Conservation (phyloP, 2,797 vertebrate genomes). For the Acanthornis magna region DNA sequence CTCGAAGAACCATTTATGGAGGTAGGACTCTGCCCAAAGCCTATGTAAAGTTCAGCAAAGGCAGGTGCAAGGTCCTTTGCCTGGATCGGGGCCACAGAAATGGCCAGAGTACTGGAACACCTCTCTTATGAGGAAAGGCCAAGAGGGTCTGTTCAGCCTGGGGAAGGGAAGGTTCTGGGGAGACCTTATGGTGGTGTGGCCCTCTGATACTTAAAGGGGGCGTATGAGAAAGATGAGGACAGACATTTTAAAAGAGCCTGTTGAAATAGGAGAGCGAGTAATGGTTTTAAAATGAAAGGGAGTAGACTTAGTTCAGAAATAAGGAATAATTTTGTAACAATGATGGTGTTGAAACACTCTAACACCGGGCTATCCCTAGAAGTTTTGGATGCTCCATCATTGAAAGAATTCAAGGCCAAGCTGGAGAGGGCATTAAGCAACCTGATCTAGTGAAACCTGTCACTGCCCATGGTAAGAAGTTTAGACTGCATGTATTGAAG, state of each 20-base stretch:
- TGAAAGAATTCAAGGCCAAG: neutral
- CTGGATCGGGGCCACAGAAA: neutral
- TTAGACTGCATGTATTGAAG: neutral
- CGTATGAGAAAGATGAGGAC: neutral
- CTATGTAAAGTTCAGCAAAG: neutral
- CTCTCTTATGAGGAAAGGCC: neutral
- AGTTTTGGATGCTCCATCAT: accelerated
- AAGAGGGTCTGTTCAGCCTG: neutral
- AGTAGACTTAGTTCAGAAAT: neutral
- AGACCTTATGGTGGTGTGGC: neutral
- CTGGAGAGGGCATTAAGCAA: neutral
- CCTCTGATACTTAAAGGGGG: neutral
- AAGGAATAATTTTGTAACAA: accelerated
- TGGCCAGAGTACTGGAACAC: accelerated
- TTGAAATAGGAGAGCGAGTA: no score
- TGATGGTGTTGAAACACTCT: neutral
- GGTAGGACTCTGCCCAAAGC: neutral
- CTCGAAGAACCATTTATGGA: neutral
- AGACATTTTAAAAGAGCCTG: neutral
- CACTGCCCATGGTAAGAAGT: accelerated
- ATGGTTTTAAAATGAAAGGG: neutral
- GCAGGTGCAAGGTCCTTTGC: neutral
- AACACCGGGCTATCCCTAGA: neutral
- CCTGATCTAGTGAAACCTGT: neutral
- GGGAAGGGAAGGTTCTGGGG: neutral